Base-by-base conservation (phyloP, 1,140 invertebrate genomes). In the Neomicropteryx cornuta region DNA sequence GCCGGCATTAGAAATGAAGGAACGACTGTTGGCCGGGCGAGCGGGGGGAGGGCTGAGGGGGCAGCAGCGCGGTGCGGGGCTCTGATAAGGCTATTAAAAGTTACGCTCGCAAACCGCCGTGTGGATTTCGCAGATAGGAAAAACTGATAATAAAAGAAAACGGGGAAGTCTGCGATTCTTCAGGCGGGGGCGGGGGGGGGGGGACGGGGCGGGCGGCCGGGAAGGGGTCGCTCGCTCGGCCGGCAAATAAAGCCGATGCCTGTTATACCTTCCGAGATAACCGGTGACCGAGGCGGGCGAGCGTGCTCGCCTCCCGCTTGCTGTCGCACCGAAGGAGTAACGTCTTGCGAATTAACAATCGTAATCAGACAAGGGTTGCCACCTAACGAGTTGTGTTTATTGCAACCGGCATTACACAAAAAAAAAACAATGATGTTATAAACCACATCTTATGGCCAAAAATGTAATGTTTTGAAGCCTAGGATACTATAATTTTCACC, bases 41-140 rank as follows among this genome's bases (percentile, higher is more conserved):
- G 39, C 44, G 43, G 43, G 49, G 45, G 43, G 41, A 45, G 43
- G 47, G 50, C 43, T 44, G 43, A 54, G 39, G 51, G 33, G 47
- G 44, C 48, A 36, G 41, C 40, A 51, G 47, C 50, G 56, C 50
- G 54, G 57, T 57, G 47, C 46, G 41, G 46, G 51, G 48, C 46
- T 48, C 57, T 54, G 59, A 66, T 66, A 64, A 64, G 54, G 54
- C 60, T 64, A 62, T 66, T 63, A 63, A 62, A 66, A 64, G 56
- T 66, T 61, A 58, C 56, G 50, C 52, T 51, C 39, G 44, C 47
- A 54, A 52, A 55, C 52, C 48, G 49, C 48, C 46, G 49, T 41
- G 43, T 47, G 55, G 47, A 58, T 53, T 57, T 51, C 50, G 46
- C 43, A 48, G 49, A 59, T 55, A 53, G 49, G 46, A 45, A 44